Evolutionary conservation across 2,797 vertebrate genomes (phyloP), one percentile per base, ranked within the genome.

Genomic region (Sebastes alutus): DNA sequence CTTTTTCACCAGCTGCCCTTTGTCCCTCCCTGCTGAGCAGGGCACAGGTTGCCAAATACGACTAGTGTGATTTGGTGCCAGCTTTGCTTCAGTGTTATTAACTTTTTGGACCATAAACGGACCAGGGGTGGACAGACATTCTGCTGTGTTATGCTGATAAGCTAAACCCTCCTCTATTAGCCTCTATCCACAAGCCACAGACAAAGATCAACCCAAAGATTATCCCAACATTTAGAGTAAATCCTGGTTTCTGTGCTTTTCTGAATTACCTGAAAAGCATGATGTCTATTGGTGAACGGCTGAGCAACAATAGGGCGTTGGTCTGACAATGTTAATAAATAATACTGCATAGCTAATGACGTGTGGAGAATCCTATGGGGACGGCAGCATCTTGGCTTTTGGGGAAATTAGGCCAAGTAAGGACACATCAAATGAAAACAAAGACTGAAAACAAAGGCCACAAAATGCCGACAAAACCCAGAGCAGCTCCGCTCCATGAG

Each of bases 271-370:
- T 81, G 27, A 63, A 74, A 78, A 60, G 14, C 25, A 38, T 32
- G 32, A 22, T 80, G 38, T 74, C 69, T 82, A 68, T 74, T 54
- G 42, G 42, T 33, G 42, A 84, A 52, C 25, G 6, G 64, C 78
- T 75, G n/a, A 42, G 52, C 77, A 68, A 74, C 68, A 82, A 63
- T 61, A 30, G 75, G 81, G 72, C 68, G 75, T 89, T 73, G 83
- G 81, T 84, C 80, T 88, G 72, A 25, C 78, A 18, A 27, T 33
- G 81, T 92, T 85, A 92, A 95, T 96, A 89, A 95, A 93, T 95
- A 89, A 95, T 92, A 77, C 90, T 87, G 87, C 90, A 90, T 89
- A 78, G 78, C 83, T 89, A 88, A 94, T 92, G 89, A 88, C 69
- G 90, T 89, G 83, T 84, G 84, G 73, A 54, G 87, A 83, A 84